These are phyloP conservation scores for Iphiclides podalirius DNA, from an alignment of 2,888 invertebrate species.

Conservation along the genomic window DNA sequence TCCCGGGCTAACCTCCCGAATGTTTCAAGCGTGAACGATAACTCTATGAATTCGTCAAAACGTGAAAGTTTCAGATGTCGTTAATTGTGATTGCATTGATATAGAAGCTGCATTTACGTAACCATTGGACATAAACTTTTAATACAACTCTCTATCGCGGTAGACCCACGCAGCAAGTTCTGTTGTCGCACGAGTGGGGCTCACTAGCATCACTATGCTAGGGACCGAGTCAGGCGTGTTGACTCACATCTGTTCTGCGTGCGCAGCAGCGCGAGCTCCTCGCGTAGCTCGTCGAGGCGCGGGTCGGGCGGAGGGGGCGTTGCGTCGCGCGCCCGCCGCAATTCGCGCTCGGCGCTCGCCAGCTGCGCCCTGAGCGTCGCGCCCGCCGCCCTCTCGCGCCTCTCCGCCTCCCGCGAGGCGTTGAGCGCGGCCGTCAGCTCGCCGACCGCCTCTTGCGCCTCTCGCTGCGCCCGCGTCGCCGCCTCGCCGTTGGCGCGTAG, in stretches of 20 bases:
- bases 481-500: constrained; percentile 79
- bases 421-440: constrained; percentile 70
- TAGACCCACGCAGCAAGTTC: too few relatives aligned
- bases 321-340: constrained; percentile 79
- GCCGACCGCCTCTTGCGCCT: constrained; percentile 74
- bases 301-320: constrained; percentile 84
- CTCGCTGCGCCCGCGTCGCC: constrained; percentile 73
- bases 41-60: too few relatives aligned
- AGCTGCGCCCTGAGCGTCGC: constrained; percentile 74
- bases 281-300: constrained; percentile 86
- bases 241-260: constrained; percentile 87
- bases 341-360: constrained; percentile 79
- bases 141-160: too few relatives aligned
- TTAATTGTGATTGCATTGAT: too few relatives aligned
- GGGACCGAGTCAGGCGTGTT: too few relatives aligned
- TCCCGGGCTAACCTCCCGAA: too few relatives aligned
- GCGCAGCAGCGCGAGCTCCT: constrained; percentile 85
- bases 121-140: too few relatives aligned
- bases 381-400: constrained; percentile 73
- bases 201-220: too few relatives aligned
- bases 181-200: too few relatives aligned
- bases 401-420: constrained; percentile 68
- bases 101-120: too few relatives aligned
- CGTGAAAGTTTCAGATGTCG: too few relatives aligned
- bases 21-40: too few relatives aligned